Evolutionary conservation across 2,113 vertebrate genomes (phyloP), one percentile per base, ranked within the genome.

Genomic region (Antigone vipio): DNA sequence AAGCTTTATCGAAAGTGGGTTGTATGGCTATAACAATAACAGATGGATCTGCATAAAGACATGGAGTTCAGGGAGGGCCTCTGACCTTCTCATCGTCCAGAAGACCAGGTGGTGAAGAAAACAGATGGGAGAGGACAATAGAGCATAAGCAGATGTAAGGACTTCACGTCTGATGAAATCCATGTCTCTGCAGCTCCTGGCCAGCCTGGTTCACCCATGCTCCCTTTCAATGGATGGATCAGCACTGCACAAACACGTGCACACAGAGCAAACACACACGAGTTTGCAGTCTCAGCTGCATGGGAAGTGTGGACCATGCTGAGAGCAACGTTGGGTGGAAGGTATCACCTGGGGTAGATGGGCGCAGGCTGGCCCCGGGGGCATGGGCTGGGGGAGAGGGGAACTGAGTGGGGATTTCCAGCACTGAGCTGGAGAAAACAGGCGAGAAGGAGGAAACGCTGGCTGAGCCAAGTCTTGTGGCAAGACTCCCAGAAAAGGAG

Each of bases 351-450:
- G 23, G 50, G 47, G 73, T 81, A 80, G 40, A 44, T 53, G 92
- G 91, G 89, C 17, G 9, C 40, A 60, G 0, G 15, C 58, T 87
- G 89, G 45, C 81, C 94, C 89, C 9, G 12, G 66, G 88, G 84
- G 81, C 49, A 75, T 3, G 10, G 81, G 78, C 81, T 85, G 87
- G 63, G 84, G 96, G 77, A 96, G 85, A 91, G 74, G 92, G 80
- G 68, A 95, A 29, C 64, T 1, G 79, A 38, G 55, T 84, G 96
- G 95, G 96, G 95, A 97, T 94, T 97, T 97, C 96, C 95, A 96
- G 77, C 2, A 0, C 69, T 42, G 74, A 63, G 78, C 53, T 89
- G 87, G 32, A 94, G 95, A 95, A 96, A 91, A 95, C 74, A 94
- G 92, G 16, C 12, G 0, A 88, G 85, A n/a, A 96, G 94, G 74